phyloP scores from a whole-genome alignment of 1,140 invertebrate species.

The Saxidomus purpurata region DNA sequence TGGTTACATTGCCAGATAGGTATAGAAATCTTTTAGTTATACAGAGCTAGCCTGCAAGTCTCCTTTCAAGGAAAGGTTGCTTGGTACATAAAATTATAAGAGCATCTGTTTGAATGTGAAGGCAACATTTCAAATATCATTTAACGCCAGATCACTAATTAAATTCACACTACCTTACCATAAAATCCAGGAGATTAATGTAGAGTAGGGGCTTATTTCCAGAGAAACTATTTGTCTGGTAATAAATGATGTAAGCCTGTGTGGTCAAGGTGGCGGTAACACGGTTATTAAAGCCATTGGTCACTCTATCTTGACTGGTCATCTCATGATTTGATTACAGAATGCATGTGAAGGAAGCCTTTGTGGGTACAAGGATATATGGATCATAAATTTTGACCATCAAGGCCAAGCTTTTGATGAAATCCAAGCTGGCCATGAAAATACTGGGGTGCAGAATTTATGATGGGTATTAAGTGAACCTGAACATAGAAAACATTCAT shows the following conservation, averaged over 20 bases:
- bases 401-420: constrained; percentile 40
- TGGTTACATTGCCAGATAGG: too few species aligned
- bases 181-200: neutral
- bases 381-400: constrained; percentile 45
- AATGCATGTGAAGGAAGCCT: constrained; percentile 23
- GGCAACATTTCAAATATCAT: neutral
- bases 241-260: constrained; percentile 15
- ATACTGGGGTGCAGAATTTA: constrained; percentile 48
- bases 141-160: neutral
- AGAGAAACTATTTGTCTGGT: neutral
- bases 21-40: too few species aligned
- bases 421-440: constrained; percentile 28
- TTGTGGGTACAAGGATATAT: constrained; percentile 23
- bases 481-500: constrained; percentile 21
- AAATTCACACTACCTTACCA: neutral
- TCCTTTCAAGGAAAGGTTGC: too few species aligned
- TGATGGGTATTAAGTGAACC: constrained; percentile 16
- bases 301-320: constrained; percentile 14
- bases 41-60: too few species aligned
- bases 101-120: too few species aligned
- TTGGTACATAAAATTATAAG: too few species aligned
- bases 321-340: constrained; percentile 32
- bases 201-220: neutral
- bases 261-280: constrained; percentile 48
- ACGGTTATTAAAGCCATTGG: neutral